Conservation (phyloP, 2,113 vertebrate genomes). For the Sciurus niger region DNA sequence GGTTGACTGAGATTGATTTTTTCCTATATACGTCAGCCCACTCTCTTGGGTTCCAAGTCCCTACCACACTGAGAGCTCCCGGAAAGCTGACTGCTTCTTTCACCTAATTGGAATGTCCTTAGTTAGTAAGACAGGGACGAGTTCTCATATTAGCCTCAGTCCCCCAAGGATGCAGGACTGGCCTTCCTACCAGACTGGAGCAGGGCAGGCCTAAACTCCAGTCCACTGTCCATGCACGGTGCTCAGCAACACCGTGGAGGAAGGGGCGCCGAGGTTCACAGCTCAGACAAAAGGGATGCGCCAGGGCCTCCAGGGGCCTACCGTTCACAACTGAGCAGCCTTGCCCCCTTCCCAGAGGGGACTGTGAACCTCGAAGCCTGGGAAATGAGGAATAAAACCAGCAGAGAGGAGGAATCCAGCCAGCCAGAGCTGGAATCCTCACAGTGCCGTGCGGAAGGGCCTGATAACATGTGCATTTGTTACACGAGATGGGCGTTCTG, state of each 20-base stretch:
- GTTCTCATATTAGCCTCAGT: background rate
- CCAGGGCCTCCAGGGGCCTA: background rate
- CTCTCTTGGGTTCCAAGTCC: background rate
- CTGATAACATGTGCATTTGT: constrained; percentile 21
- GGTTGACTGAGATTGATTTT: background rate
- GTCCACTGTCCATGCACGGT: background rate
- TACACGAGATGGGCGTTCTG: background rate
- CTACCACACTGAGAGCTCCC: background rate
- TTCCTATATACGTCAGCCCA: background rate
- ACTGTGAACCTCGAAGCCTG: constrained; percentile 3
- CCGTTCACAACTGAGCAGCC: background rate
- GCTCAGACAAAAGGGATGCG: background rate
- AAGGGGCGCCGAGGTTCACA: background rate
- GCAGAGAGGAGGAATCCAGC: background rate
- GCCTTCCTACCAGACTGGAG: background rate
- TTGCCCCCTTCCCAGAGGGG: background rate
- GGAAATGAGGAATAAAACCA: constrained; percentile 47
- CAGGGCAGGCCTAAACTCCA: background rate
- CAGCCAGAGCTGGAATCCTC: background rate
- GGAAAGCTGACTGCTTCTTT: background rate
- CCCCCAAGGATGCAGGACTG: background rate
- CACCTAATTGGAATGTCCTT: background rate
- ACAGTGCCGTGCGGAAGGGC: background rate
- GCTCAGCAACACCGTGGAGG: background rate
- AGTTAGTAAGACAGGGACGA: background rate